These are phyloP conservation scores for Oophaga pumilio DNA, from an alignment of 2,113 vertebrate genomes.

Conservation along the genomic window DNA sequence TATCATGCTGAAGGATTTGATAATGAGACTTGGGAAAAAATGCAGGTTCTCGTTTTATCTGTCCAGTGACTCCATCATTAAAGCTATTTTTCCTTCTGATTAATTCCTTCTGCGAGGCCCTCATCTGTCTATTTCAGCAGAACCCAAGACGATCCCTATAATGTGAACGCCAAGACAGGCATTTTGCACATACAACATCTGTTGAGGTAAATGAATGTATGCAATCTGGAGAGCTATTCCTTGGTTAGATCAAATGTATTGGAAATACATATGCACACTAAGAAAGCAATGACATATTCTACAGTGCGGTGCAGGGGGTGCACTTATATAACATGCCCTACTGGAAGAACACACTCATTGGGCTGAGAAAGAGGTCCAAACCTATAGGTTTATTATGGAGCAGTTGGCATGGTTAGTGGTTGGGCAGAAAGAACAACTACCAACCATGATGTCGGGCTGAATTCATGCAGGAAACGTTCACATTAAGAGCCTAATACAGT, in stretches of 20 bases:
- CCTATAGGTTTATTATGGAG: too few species aligned
- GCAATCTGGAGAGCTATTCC: neutral
- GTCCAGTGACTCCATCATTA: neutral
- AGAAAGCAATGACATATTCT: too few species aligned
- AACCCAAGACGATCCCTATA: constrained; percentile 16
- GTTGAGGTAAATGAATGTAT: constrained; percentile 43
- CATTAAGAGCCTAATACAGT: too few species aligned
- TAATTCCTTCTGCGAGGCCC: neutral
- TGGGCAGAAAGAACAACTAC: neutral
- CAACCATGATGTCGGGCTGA: too few species aligned
- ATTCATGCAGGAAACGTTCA: too few species aligned
- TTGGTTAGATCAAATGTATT: neutral
- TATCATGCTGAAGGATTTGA: neutral
- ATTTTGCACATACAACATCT: constrained; percentile 17
- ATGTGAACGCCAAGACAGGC: neutral
- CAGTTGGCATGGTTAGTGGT: neutral
- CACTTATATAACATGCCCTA: neutral
- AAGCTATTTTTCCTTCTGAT: neutral
- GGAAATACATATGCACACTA: neutral
- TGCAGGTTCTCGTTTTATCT: neutral
- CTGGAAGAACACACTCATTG: too few species aligned
- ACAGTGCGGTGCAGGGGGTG: too few species aligned
- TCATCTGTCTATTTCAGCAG: constrained; percentile 16
- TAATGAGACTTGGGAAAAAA: constrained; percentile 4
- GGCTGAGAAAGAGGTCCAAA: too few species aligned